Evolutionary conservation across 1,140 invertebrate genomes (phyloP), one percentile per base, ranked within the genome.

Genomic region (Drosophila tropicalis): DNA sequence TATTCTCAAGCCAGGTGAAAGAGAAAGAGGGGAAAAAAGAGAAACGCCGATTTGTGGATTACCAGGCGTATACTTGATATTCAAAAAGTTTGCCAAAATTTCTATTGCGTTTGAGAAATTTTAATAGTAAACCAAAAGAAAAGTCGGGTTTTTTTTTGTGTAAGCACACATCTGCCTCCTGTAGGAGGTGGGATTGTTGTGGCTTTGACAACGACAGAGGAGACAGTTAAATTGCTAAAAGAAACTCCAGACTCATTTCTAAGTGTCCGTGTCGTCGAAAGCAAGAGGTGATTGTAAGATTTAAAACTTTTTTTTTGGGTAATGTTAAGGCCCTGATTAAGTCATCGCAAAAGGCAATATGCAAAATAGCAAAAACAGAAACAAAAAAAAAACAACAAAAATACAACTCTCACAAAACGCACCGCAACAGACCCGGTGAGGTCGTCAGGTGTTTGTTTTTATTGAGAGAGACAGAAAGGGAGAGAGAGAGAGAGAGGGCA

Each of bases 41-140:
- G 17, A 51, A 77, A 82, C 81, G 89, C 81, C 86, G 78, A 58
- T 76, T 85, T 91, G 90, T 91, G 90, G 90, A 91, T 91, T 91
- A 91, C 89, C 89, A 91, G 81, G 84, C 84, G 84, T 89, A 89
- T 89, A 89, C 80, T 81, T 79, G 74, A 84, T 51, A 51, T 76
- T 61, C n/a, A 47, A 44, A 66, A 62, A 67, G 41, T 36, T 40
- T 62, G 19, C 41, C 13, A 32, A 25, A 70, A 32, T 41, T 10
- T 10, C 61, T 47, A 63, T 71, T 70, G 39, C 60, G 58, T 62
- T 73, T 63, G 62, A 39, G 70, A 41, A 70, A 79, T 86, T 86
- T 34, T 57, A 7, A 68, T 56, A 70, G 69, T 41, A 32, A 79
- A 66, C 62, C 60, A 71, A 62, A 56, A 58, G 29, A 64, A 70